Base-by-base conservation (phyloP, 1,140 invertebrate genomes). In the Cephus cinctus region DNA sequence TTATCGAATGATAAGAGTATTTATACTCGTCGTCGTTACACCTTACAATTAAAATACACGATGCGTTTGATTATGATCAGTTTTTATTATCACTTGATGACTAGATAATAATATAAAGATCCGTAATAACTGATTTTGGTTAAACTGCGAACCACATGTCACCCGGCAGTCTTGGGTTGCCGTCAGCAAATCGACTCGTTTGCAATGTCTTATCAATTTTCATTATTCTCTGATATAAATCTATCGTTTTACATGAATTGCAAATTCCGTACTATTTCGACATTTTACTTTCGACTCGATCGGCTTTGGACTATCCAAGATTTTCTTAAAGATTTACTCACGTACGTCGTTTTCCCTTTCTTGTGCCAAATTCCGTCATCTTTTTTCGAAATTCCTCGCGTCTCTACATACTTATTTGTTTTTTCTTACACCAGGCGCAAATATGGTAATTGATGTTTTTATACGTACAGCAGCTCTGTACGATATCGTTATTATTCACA, bases 101-200 rank as follows among this genome's bases (percentile, higher is more conserved):
- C 68, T 73, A 73, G 68, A 73, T 71, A 71, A 68, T 68, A 67
- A 69, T 73, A 73, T 70, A 69, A 70, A 73, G 68, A 72, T 72
- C 43, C 64, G 61, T 67, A 69, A 63, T 69, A 68, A 71, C 61
- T 67, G 57, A 61, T 71, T 59, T 60, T 48, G 47, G 53, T 61
- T 55, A 61, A 64, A 45, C 59, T 59, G 57, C 50, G 57, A 65
- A 61, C 43, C 40, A 51, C 35, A 43, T 54, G 45, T 56, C 52
- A 57, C 52, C 50, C 52, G 47, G 52, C n/a, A n/a, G n/a, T n/a
- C n/a, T n/a, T n/a, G n/a, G n/a, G n/a, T n/a, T n/a, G n/a, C n/a
- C n/a, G n/a, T n/a, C n/a, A n/a, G n/a, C n/a, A n/a, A n/a, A n/a
- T n/a, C n/a, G n/a, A n/a, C n/a, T n/a, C n/a, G n/a, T n/a, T n/a